Percentiles rank a stretch among this genome's conserved stretches.
Conservation (phyloP, 2,888 invertebrate genomes). For the Phlogophora meticulosa region DNA sequence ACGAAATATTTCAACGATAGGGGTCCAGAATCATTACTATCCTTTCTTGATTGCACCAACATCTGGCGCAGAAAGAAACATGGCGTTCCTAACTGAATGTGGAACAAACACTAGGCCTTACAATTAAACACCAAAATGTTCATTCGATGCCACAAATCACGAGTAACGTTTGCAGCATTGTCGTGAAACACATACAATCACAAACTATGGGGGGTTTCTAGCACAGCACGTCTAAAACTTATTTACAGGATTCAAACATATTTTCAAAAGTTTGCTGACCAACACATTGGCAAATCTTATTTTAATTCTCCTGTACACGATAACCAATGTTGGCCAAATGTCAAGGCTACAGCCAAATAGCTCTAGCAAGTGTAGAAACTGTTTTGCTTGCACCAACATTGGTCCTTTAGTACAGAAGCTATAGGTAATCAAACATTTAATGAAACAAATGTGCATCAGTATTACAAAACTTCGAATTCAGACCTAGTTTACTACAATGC, state of each 20-base stretch:
- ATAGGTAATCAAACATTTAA: background rate
- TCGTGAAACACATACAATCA: constrained; percentile 45
- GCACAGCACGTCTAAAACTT: constrained; percentile 39
- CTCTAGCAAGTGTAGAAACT: background rate
- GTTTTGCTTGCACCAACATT: constrained; percentile 19
- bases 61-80: background rate
- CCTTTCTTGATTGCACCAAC: too few species aligned
- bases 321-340: constrained; percentile 5
- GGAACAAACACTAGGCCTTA: constrained; percentile 75
- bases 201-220: constrained; percentile 42
- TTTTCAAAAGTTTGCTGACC: constrained; percentile 8
- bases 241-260: constrained; percentile 43
- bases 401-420: constrained; percentile 11
- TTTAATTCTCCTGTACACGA: background rate
- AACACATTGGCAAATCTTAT: constrained; percentile 13
- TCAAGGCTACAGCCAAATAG: background rate
- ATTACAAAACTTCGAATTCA: constrained; percentile 31
- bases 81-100: constrained; percentile 60
- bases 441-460: background rate
- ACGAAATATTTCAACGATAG: too few species aligned
- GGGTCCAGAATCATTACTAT: too few species aligned
- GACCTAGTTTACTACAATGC: constrained; percentile 60
- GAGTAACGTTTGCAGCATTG: constrained; percentile 62
- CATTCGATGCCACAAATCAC: constrained; percentile 72
- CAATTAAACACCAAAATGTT: constrained; percentile 76